Evolutionary conservation across 2,113 vertebrate genomes (phyloP).

Genomic region (Plestiodon gilberti): DNA sequence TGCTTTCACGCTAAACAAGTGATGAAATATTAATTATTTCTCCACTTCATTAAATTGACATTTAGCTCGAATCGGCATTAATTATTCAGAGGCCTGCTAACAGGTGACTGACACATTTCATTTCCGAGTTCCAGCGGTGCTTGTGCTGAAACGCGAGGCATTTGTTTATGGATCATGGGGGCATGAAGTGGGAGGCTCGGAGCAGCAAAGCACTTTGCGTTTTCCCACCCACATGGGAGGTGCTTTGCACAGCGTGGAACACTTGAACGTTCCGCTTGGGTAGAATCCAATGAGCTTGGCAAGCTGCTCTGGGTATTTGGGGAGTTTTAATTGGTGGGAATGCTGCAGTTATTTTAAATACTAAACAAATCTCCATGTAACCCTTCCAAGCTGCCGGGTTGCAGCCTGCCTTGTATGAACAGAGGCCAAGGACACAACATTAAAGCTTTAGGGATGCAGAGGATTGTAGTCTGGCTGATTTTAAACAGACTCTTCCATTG

Average conservation of each 20-base stretch:
- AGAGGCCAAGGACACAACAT: neutral
- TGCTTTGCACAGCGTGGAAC: accelerated
- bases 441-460: neutral
- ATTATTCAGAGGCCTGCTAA: constrained; percentile 33
- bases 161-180: constrained; percentile 23
- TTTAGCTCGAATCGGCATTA: constrained; percentile 41
- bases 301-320: neutral
- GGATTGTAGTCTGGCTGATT: neutral
- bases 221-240: constrained; percentile 37
- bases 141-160: constrained; percentile 4
- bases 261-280: constrained; percentile 27
- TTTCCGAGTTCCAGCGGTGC: constrained; percentile 15
- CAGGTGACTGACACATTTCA: constrained; percentile 36
- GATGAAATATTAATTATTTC: constrained; percentile 23
- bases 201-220: constrained; percentile 35
- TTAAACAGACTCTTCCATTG: neutral
- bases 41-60: constrained; percentile 29
- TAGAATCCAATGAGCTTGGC: constrained; percentile 7
- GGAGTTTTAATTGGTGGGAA: constrained; percentile 13
- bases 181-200: constrained; percentile 9
- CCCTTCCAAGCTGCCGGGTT: neutral
- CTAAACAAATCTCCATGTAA: neutral
- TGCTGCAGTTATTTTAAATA: neutral
- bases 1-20: constrained; percentile 7
- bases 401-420: constrained; percentile 1